phyloP scores from a whole-genome alignment of 1,140 invertebrate species.

The Drosophila varians region DNA sequence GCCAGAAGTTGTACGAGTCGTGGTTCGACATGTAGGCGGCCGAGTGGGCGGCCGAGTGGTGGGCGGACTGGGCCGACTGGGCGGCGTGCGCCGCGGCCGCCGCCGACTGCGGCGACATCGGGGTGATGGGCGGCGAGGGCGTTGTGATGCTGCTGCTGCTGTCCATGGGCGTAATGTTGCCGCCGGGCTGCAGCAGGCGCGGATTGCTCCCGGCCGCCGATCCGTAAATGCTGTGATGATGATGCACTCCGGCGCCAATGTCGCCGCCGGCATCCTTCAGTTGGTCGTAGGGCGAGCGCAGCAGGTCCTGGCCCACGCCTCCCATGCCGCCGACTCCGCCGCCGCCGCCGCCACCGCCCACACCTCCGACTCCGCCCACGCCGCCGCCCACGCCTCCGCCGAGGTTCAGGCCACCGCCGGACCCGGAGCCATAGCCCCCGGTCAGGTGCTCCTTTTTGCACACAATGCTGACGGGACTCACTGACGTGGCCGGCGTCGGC shows the following conservation, averaged over 20 bases:
- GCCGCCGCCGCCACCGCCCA: background rate
- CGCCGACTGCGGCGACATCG: constrained; percentile 84
- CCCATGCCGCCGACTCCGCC: constrained; percentile 37
- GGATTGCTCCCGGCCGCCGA: constrained; percentile 78
- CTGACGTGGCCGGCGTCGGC: constrained; percentile 86
- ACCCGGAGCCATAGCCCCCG: constrained; percentile 75
- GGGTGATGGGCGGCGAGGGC: constrained; percentile 87
- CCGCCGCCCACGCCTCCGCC: constrained; percentile 26
- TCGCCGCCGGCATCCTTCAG: constrained; percentile 79
- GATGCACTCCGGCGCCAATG: constrained; percentile 62
- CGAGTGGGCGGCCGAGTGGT: constrained; percentile 71
- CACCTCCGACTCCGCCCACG: constrained; percentile 15
- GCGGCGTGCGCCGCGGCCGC: constrained; percentile 77
- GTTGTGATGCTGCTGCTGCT: constrained; percentile 88
- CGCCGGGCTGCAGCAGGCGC: constrained; percentile 82
- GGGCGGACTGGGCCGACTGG: constrained; percentile 69
- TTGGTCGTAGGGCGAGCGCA: constrained; percentile 74
- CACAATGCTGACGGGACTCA: constrained; percentile 87
- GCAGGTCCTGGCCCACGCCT: constrained; percentile 46
- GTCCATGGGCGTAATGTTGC: constrained; percentile 87
- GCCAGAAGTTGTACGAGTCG: constrained; percentile 83
- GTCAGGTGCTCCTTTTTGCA: constrained; percentile 86
- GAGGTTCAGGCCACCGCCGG: constrained; percentile 22
- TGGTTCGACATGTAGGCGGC: constrained; percentile 83
- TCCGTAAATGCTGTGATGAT: constrained; percentile 81